These are phyloP conservation scores for Eupithecia vulgata DNA, from an alignment of 2,888 invertebrate species.

Conservation along the genomic window DNA sequence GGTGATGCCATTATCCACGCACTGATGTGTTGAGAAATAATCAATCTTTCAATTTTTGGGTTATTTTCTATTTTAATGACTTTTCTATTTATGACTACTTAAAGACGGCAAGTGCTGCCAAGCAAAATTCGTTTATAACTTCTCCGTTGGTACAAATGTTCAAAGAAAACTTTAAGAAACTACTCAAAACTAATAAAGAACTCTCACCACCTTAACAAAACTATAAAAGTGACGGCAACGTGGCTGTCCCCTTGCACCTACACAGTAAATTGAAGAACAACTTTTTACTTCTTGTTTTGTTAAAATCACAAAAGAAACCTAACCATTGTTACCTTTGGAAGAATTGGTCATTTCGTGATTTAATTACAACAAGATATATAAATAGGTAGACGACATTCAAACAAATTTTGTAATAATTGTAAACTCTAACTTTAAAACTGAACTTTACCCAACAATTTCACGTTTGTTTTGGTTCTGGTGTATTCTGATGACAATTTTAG, in stretches of 20 bases:
- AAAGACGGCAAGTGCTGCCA: neutral
- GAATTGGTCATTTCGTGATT: neutral
- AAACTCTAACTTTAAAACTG: too few relatives aligned
- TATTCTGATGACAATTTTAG: too few relatives aligned
- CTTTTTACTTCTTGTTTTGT: conserved; percentile 28
- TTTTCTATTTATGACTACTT: too few relatives aligned
- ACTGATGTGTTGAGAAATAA: neutral
- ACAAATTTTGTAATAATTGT: neutral
- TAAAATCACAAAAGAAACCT: neutral
- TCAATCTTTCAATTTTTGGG: neutral
- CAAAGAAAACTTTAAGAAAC: conserved; percentile 9
- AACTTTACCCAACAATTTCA: too few relatives aligned
- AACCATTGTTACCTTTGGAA: neutral
- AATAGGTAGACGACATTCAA: neutral
- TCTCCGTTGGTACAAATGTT: neutral
- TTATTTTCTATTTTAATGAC: neutral
- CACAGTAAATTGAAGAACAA: neutral
- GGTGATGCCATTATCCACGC: neutral
- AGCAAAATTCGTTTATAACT: neutral
- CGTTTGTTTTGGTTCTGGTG: too few relatives aligned
- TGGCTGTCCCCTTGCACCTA: neutral
- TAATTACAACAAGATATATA: too few relatives aligned
- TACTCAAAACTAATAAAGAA: conserved; percentile 15
- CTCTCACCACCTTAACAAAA: conserved; percentile 2
- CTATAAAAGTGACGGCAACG: conserved; percentile 4